Evolutionary conservation across 2,888 invertebrate genomes (phyloP).

Genomic region (Orchesellides sinensis): DNA sequence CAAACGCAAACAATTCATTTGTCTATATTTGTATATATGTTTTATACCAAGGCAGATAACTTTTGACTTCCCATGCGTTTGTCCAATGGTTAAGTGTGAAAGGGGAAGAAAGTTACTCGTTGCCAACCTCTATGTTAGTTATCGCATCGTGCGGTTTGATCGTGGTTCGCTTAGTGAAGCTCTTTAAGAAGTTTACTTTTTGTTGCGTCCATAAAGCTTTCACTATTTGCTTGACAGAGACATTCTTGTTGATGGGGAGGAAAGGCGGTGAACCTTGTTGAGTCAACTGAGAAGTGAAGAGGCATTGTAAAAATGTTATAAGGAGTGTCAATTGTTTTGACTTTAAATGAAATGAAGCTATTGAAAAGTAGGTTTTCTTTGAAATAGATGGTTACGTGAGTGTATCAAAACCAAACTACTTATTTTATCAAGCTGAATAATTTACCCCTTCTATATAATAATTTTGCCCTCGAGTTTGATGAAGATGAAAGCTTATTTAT

Average conservation of each 20-base stretch:
- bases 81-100: neutral
- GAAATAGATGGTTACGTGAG: neutral
- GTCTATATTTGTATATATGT: too few relatives aligned
- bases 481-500: too few relatives aligned
- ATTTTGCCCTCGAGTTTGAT: too few relatives aligned
- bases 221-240: neutral
- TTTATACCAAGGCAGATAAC: too few relatives aligned
- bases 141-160: conserved; percentile 26
- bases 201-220: neutral
- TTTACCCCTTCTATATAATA: too few relatives aligned
- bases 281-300: neutral
- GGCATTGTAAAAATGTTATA: neutral
- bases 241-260: neutral
- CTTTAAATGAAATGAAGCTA: too few relatives aligned
- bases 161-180: neutral
- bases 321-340: too few relatives aligned
- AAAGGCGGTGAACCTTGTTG: conserved; percentile 5
- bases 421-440: too few relatives aligned
- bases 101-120: neutral
- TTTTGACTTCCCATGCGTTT: too few relatives aligned
- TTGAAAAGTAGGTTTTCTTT: too few relatives aligned
- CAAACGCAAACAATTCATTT: too few relatives aligned
- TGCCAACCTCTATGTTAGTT: conserved; percentile 7
- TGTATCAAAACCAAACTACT: too few relatives aligned
- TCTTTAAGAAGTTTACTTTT: neutral